Conservation (phyloP, 2,888 invertebrate genomes). For the Cheiracanthium punctorium region DNA sequence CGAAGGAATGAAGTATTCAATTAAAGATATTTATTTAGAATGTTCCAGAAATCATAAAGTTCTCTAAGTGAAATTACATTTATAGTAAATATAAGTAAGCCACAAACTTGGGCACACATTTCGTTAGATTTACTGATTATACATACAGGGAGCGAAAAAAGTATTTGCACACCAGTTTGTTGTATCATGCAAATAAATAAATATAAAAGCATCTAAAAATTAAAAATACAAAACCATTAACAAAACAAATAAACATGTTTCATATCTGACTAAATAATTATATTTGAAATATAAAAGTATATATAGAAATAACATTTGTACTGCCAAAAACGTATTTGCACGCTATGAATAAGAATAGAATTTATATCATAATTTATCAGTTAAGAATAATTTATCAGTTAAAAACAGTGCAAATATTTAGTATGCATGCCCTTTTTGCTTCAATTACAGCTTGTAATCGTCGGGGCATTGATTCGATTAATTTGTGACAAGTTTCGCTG, state of each 20-base stretch:
- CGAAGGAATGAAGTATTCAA: too few relatives aligned
- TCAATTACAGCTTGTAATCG: constrained; percentile 5
- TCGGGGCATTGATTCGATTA: not conserved
- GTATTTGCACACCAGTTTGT: too few relatives aligned
- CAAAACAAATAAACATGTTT: constrained; percentile 1
- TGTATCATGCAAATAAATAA: too few relatives aligned
- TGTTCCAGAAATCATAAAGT: too few relatives aligned
- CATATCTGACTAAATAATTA: constrained; percentile 8
- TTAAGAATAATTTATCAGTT: not conserved
- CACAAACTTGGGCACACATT: too few relatives aligned
- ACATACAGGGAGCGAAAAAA: too few relatives aligned
- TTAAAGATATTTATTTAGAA: too few relatives aligned
- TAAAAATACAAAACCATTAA: not conserved
- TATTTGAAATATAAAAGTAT: not conserved
- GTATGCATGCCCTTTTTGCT: constrained; percentile 12
- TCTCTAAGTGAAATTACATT: too few relatives aligned
- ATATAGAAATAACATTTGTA: not conserved
- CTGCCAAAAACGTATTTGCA: not conserved
- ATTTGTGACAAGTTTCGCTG: too few relatives aligned
- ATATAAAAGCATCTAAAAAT: not conserved
- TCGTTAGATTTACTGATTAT: too few relatives aligned
- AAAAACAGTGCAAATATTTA: constrained; percentile 1
- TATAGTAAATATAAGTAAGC: too few relatives aligned
- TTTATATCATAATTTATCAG: not conserved
- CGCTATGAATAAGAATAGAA: not conserved